Evolutionary conservation across 2,888 invertebrate species (phyloP), one percentile per base, ranked within the genome.

Genomic region (Dinocampus coccinellae): DNA sequence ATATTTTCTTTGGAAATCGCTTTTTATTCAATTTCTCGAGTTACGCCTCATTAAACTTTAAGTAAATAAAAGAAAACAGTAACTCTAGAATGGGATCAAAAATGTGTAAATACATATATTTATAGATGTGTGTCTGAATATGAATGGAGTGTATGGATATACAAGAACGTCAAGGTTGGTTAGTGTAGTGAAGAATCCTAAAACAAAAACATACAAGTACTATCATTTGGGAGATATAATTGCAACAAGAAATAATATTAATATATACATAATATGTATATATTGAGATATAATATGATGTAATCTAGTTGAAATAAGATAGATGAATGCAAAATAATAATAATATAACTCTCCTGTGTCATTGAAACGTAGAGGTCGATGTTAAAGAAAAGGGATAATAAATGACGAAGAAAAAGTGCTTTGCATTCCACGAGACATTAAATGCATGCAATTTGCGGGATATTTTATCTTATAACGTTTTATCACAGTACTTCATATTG

Each of bases 361-460:
- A 72, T 81, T 79, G 77, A 77, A 73, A 73, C 78, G 75, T 77
- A 76, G 77, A 75, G 75, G 76, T 68, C 77, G 76, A 72, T 73
- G 75, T 77, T 76, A 75, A 47, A 60, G 57, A 71, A 67, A 69
- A 75, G 77, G 73, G 73, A 74, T 72, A 76, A 78, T 75, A 76
- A 80, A 80, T 82, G 83, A 84, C 83, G 81, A 82, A 83, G 84
- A 82, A 83, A 83, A 87, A n/a, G n/a, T 84, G 86, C 81, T 86
- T 85, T 87, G 85, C 87, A 87, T 87, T 87, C 87, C 83, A 83
- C 81, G 80, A 84, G 82, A 87, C 87, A 87, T 81, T 85, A 84
- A 85, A 85, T 85, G 87, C 87, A 87, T 86, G 87, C 87, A 87
- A 79, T 84, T 85, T 79, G 82, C 81, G 79, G 79, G 82, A 82